phyloP scores from a whole-genome alignment of 2,797 vertebrate species.

The Champsocephalus esox region DNA sequence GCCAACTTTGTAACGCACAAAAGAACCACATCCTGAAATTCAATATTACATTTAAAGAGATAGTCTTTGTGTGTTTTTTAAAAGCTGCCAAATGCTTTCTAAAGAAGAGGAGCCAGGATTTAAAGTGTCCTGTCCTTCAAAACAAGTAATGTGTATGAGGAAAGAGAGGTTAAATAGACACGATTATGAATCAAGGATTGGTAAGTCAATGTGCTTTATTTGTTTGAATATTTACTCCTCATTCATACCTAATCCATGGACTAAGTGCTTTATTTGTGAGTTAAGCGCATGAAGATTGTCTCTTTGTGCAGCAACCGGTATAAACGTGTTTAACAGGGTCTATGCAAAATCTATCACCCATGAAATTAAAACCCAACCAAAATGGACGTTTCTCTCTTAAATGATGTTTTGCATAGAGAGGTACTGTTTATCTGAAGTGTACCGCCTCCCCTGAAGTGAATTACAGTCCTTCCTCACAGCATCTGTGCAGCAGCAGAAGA shows the following conservation, averaged over 20 bases:
- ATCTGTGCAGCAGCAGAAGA: constrained; percentile 32
- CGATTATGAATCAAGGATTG: constrained; percentile 23
- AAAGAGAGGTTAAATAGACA: constrained; percentile 18
- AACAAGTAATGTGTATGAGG: constrained; percentile 8
- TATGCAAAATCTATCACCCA: background rate
- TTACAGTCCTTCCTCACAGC: constrained; percentile 21
- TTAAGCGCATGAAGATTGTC: background rate
- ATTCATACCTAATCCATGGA: background rate
- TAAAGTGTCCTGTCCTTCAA: constrained; percentile 20
- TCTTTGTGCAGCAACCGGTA: background rate
- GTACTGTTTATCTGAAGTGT: constrained; percentile 23
- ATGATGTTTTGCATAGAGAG: background rate
- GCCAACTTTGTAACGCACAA: background rate
- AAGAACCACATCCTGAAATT: constrained; percentile 42
- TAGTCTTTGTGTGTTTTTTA: background rate
- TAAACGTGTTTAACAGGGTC: background rate
- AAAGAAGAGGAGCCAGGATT: background rate
- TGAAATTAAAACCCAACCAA: background rate
- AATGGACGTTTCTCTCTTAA: background rate
- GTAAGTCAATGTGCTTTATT: constrained; percentile 22
- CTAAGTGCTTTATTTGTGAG: constrained; percentile 16
- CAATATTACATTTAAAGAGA: constrained; percentile 12
- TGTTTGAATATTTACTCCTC: background rate
- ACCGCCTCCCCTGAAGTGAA: constrained; percentile 29
- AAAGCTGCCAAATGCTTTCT: background rate